Evolutionary conservation across 2,888 invertebrate species (phyloP).

Genomic region (Coremacera marginata): DNA sequence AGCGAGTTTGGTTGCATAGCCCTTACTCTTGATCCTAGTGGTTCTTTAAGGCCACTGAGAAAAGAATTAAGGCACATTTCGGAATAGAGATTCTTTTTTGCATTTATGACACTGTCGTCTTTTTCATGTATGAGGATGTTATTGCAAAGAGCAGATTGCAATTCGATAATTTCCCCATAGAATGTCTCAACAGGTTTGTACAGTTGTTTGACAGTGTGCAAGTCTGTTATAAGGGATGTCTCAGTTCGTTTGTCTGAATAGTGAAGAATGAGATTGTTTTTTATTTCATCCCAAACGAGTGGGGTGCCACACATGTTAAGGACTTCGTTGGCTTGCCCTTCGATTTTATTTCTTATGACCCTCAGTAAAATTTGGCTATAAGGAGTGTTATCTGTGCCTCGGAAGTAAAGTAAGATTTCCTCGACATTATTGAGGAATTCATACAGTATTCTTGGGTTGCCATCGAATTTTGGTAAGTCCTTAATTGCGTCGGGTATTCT

Average conservation of each 20-base stretch:
- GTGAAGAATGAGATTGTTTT: no score
- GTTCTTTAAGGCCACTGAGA: slow-evolving; percentile 48
- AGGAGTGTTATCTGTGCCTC: no score
- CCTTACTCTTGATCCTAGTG: slow-evolving; percentile 48
- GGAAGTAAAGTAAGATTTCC: no score
- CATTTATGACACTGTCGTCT: slow-evolving; percentile 41
- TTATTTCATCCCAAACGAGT: neutral
- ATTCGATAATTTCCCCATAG: slow-evolving; percentile 45
- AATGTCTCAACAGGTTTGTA: slow-evolving; percentile 44
- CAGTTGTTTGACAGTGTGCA: slow-evolving; percentile 37
- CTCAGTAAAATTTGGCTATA: no score
- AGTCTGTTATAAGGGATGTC: slow-evolving; percentile 11
- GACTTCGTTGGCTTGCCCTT: slow-evolving; percentile 24
- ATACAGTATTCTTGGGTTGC: no score
- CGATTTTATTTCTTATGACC: no score
- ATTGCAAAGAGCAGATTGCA: slow-evolving; percentile 44
- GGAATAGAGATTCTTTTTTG: slow-evolving; percentile 43
- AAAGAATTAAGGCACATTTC: slow-evolving; percentile 51
- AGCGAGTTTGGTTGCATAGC: slow-evolving; percentile 44
- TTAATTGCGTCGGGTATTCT: no score
- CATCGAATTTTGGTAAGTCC: no score
- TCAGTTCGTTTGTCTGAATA: no score
- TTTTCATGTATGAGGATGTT: slow-evolving; percentile 47
- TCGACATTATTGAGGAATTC: no score
- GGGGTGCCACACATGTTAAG: no score